Evolutionary conservation across 2,113 vertebrate species (phyloP), one percentile per base, ranked within the genome.

Genomic region (Tyrannus savana): DNA sequence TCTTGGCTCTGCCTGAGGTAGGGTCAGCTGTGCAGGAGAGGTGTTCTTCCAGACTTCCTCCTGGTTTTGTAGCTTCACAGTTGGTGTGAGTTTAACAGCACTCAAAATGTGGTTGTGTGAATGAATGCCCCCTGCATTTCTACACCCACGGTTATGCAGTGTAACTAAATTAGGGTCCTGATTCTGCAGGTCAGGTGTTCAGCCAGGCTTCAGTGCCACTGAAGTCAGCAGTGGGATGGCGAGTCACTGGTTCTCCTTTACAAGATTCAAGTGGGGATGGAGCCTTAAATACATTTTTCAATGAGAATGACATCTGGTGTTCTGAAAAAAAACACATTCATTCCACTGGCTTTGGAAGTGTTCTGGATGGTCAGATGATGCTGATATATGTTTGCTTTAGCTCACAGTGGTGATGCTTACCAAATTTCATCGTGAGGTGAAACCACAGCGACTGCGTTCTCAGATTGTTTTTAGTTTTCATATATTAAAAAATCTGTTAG

Each of bases 11-110:
- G 47, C 56, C 66, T 47, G 68, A 89, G 56, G 27, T 44, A 47
- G 58, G 69, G 62, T 75, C 81, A 69, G 49, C 84, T 95, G 84
- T 69, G 67, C 49, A 58, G 41, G 49, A 84, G 73, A 24, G 89
- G 21, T 17, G 13, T 58, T 56, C 27, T 95, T 49, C 25, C 69
- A 63, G 15, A 14, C 77, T 68, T 60, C 56, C 44, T 74, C 17
- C 73, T 81, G 68, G 23, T 77, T 89, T 39, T 67, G 35, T 33
- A 52, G 42, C 80, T 41, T 63, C n/a, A 7, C 42, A 41, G 42
- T 75, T 66, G 24, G 59, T 67, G 41, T 81, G 68, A 30, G 24
- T 71, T 63, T 77, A 56, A 37, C 39, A 63, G 59, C 3, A 13
- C 52, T 84, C 68, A 12, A 4, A 80, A 44, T 77, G 22, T 63